Conservation (phyloP, 1,140 invertebrate genomes). For the Drosophila albomicans region DNA sequence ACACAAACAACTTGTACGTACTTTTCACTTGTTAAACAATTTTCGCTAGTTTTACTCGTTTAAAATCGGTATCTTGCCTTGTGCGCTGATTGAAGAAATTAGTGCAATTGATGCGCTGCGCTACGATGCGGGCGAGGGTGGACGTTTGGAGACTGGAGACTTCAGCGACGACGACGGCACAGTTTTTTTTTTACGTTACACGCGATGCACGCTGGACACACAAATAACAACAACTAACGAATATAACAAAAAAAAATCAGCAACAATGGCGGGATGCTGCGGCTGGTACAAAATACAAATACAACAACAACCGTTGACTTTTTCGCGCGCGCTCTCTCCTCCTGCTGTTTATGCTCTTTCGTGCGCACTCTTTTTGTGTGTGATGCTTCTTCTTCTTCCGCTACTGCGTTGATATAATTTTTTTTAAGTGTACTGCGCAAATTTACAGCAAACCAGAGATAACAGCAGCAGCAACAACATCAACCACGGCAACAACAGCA, state of each 20-base stretch:
- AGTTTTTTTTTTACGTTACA: constrained; percentile 68
- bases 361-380: constrained; percentile 16
- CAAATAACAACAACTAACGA: constrained; percentile 38
- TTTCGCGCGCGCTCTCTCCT: constrained; percentile 45
- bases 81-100: constrained; percentile 80
- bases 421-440: constrained; percentile 64
- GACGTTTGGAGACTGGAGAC: constrained; percentile 28
- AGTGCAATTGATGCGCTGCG: constrained; percentile 72
- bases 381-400: constrained; percentile 22
- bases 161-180: constrained; percentile 40
- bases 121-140: constrained; percentile 56
- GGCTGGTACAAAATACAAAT: constrained; percentile 45
- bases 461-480: constrained; percentile 60
- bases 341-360: constrained; percentile 22
- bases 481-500: constrained; percentile 61
- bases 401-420: background rate
- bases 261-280: constrained; percentile 59
- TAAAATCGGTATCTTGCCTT: constrained; percentile 69
- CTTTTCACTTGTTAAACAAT: constrained; percentile 71
- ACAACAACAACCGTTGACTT: constrained; percentile 56
- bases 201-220: constrained; percentile 56
- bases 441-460: constrained; percentile 57
- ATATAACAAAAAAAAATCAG: constrained; percentile 32
- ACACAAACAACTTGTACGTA: constrained; percentile 38
- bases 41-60: constrained; percentile 80